Evolutionary conservation across 2,888 invertebrate genomes (phyloP).

Genomic region (Eupeodes luniger): DNA sequence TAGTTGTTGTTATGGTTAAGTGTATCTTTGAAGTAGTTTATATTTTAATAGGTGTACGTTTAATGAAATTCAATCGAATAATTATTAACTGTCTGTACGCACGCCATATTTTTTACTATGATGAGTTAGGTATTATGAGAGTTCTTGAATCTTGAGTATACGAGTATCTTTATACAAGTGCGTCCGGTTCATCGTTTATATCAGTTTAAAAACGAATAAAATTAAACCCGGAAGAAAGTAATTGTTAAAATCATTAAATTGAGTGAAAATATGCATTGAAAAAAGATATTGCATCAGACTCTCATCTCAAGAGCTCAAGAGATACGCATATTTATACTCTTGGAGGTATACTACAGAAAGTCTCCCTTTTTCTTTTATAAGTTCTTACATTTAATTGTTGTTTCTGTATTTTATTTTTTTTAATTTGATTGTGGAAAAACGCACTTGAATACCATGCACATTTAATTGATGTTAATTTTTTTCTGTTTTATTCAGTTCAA

Average conservation of each 20-base stretch:
- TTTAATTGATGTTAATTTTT: constrained; percentile 19
- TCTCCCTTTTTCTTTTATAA: constrained; percentile 13
- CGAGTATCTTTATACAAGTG: constrained; percentile 29
- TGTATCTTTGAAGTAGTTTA: constrained; percentile 18
- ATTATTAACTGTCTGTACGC: constrained; percentile 49
- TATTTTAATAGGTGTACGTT: constrained; percentile 58
- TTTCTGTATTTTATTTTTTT: neutral
- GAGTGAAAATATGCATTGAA: constrained; percentile 74
- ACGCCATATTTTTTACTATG: constrained; percentile 20
- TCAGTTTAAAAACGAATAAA: constrained; percentile 56
- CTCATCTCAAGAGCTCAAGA: neutral
- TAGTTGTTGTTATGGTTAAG: neutral
- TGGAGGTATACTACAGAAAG: neutral
- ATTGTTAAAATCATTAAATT: constrained; percentile 73
- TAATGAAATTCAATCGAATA: constrained; percentile 72
- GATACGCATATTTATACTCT: constrained; percentile 10
- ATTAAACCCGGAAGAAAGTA: constrained; percentile 68
- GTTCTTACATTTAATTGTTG: neutral
- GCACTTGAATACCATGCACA: constrained; percentile 62
- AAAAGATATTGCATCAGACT: constrained; percentile 48
- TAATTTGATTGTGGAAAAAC: neutral
- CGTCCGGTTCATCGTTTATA: constrained; percentile 55
- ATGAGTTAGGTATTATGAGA: too few relatives aligned
- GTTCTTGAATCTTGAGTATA: too few relatives aligned
- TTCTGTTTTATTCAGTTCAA: neutral